phyloP scores from a whole-genome alignment of 2,797 vertebrate genomes.

The Gymnothorax reevesii region DNA sequence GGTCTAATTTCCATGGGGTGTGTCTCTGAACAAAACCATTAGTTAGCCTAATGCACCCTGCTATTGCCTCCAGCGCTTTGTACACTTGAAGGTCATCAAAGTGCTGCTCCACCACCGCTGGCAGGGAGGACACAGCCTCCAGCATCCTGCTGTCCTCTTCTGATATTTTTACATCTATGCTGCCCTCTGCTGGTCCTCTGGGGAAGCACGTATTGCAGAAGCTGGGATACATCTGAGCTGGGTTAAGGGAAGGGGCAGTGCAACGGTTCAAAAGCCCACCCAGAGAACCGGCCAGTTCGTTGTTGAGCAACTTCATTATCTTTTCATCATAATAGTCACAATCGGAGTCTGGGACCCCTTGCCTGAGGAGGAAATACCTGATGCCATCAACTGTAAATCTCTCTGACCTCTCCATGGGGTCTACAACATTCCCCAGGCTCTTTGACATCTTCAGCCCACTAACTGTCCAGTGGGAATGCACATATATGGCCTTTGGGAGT shows the following conservation, averaged over 20 bases:
- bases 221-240: conserved; percentile 75
- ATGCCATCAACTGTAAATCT: conserved; percentile 84
- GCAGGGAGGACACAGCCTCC: conserved; percentile 70
- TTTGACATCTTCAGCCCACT: conserved; percentile 96
- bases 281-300: conserved; percentile 84
- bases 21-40: conserved; percentile 92
- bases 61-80: conserved; percentile 87
- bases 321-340: conserved; percentile 88
- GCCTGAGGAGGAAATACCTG: conserved; percentile 91
- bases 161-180: conserved; percentile 52
- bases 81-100: conserved; percentile 82
- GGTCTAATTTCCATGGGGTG: conserved; percentile 84
- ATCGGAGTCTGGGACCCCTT: conserved; percentile 88
- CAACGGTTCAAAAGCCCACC: conserved; percentile 89
- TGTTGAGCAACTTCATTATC: conserved; percentile 83
- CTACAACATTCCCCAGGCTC: conserved; percentile 89
- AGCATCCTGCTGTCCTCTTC: conserved; percentile 80
- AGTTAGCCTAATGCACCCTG: conserved; percentile 80
- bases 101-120: conserved; percentile 69
- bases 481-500: conserved; percentile 77
- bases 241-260: conserved; percentile 82
- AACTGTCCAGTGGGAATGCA: conserved; percentile 96
- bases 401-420: conserved; percentile 72
- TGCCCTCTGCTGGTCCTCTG: neutral
- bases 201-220: conserved; percentile 79